Conservation (phyloP, 2,113 vertebrate genomes). For the Cryptomyrus ogoouensis region DNA sequence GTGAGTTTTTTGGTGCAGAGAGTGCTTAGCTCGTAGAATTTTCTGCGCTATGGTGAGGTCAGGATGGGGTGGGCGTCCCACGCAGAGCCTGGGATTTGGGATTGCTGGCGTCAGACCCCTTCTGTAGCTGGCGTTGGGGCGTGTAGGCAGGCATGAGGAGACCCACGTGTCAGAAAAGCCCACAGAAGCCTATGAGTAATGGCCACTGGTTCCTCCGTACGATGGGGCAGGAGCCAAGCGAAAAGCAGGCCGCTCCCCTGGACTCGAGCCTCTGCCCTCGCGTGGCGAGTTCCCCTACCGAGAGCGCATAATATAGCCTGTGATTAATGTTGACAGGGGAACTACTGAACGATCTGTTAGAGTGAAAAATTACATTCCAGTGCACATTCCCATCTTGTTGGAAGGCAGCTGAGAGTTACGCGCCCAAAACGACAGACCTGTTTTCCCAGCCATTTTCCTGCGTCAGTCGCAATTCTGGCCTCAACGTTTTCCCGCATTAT, state of each 20-base stretch:
- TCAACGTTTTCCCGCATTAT: background rate
- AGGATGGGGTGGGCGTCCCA: background rate
- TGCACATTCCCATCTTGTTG: background rate
- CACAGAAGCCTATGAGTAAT: conserved; percentile 26
- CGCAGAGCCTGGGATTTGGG: background rate
- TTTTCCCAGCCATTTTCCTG: background rate
- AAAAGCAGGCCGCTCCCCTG: background rate
- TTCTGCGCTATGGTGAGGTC: background rate
- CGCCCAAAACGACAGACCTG: background rate
- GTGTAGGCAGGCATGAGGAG: background rate
- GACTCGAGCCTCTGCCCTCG: background rate
- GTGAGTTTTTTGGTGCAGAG: background rate
- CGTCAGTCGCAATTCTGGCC: background rate
- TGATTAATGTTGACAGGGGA: conserved; percentile 30
- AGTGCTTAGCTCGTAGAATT: background rate
- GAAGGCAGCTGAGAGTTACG: background rate
- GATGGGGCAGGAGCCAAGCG: background rate
- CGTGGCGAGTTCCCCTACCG: background rate
- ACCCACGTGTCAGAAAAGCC: conserved; percentile 15
- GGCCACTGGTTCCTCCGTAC: conserved; percentile 14
- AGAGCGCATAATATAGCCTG: conserved; percentile 4
- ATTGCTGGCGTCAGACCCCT: background rate
- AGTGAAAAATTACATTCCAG: conserved; percentile 23
- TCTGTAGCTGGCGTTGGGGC: background rate
- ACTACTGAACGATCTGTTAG: conserved; percentile 22